Evolutionary conservation across 1,140 invertebrate genomes (phyloP), one percentile per base, ranked within the genome.

Genomic region (Leptestheria dahalacensis): DNA sequence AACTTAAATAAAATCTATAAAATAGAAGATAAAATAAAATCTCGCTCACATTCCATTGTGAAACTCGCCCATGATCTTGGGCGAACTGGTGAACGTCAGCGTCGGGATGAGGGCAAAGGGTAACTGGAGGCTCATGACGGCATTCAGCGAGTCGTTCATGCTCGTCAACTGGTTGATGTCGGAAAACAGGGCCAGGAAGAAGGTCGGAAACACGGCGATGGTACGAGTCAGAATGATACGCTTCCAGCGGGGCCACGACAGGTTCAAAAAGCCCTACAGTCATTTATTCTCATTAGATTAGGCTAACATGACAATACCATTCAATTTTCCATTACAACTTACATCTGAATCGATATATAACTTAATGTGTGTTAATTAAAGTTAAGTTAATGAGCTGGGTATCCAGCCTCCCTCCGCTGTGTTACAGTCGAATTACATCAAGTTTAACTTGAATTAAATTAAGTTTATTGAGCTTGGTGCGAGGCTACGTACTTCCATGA

Each of bases 101-200:
- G 88, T 85, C 18, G 91, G 91, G 59, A 95, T 72, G 9, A 88
- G 78, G 15, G 91, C 86, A 68, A 88, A 89, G 2, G 86, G 86
- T 59, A 89, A 68, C 66, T 91, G 88, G 1, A 92, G 72, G 61
- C 82, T 85, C 88, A 92, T 92, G 2, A 92, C 76, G 1, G 87
- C 88, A 72, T 95, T 95, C 1, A 95, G 73, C n/a, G 88, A 74
- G 68, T 94, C 90, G 68, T 95, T 95, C 82, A 95, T 83, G 18
- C 73, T 74, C 21, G 85, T 88, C 46, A 95, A 71, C 63, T 91
- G 78, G 20, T 81, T 68, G 64, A 94, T 83, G 54, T 84, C 74
- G 52, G 79, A 79, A 63, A 79, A 88, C 63, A 84, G 79, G 1
- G 90, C 86, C 1, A 89, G 75, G 6, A 85, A 75, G 60, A 95